Evolutionary conservation across 2,888 invertebrate species (phyloP).

Genomic region (Oligia latruncula): DNA sequence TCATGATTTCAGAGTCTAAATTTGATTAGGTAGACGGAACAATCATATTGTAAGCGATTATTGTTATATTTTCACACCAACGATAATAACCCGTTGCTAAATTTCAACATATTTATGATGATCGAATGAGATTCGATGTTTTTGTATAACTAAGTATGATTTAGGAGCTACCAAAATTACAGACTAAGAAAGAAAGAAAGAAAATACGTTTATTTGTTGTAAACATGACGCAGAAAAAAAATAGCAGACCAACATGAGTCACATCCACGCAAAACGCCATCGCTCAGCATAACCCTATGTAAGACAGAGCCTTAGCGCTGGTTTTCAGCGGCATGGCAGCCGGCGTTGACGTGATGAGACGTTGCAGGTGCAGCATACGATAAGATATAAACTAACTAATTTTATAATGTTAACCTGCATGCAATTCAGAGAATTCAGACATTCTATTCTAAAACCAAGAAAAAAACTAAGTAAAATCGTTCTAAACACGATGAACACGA

Average conservation of each 20-base stretch:
- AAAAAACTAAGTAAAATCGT: slow-evolving; percentile 5
- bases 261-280: neutral
- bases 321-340: neutral
- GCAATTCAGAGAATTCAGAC: neutral
- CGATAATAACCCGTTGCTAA: slow-evolving; percentile 11
- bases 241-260: neutral
- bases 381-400: neutral
- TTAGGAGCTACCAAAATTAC: neutral
- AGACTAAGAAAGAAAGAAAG: neutral
- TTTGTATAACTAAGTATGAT: neutral
- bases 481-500: neutral
- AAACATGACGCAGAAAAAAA: too few species aligned
- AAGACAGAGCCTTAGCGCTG: neutral
- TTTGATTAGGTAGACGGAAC: slow-evolving; percentile 12
- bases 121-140: neutral
- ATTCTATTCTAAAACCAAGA: neutral
- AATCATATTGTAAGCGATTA: slow-evolving; percentile 33
- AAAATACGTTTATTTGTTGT: too few species aligned
- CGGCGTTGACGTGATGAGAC: neutral
- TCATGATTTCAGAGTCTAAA: slow-evolving; percentile 11
- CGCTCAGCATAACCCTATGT: neutral
- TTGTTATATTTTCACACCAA: slow-evolving; percentile 53
- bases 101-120: slow-evolving; percentile 33
- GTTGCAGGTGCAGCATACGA: neutral
- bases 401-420: neutral